Evolutionary conservation across 2,888 invertebrate genomes (phyloP), one percentile per base, ranked within the genome.

Genomic region (Chymomyza fuscimana): DNA sequence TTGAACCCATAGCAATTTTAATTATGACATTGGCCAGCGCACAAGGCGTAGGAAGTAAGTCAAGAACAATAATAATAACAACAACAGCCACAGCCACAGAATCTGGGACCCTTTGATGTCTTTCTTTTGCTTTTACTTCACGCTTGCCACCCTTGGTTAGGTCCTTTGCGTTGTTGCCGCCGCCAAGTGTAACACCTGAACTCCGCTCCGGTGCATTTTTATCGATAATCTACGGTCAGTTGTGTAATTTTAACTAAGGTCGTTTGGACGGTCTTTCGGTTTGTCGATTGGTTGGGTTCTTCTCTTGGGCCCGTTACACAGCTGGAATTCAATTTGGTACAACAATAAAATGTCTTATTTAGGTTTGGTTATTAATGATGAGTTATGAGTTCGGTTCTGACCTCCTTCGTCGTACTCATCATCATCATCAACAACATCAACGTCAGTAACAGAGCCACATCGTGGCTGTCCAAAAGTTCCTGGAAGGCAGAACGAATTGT

Each of bases 271-370:
- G 40, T 46, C 32, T 32, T 32, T 32, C 32, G 32, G 52, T 60
- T 74, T 65, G 63, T 58, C 58, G 16, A 52, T 67, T 6, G 46
- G 59, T 22, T 7, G 51, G 46, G 19, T n/a, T 15, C 52, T 15
- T n/a, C 19, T 63, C 50, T 46, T 59, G 40, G 29, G 59, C 54
- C 73, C 56, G 74, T 75, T 60, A 46, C 78, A 65, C 88, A 86
- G 85, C 88, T 79, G 85, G 85, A 86, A 80, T 88, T 86, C 88
- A 88, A 86, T 86, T 80, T 75, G 76, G 67, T 72, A 74, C 75
- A 86, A 88, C 77, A 88, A 88, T 86, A 87, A 87, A 87, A 86
- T 79, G 77, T 85, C 82, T 88, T 89, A 82, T 82, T 88, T 89
- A 89, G 86, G 75, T 79, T 82, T 74, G 78, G 78, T 87, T 87